These are phyloP conservation scores for Drosophila multiciliata DNA, from an alignment of 2,888 invertebrate species.

Conservation along the genomic window DNA sequence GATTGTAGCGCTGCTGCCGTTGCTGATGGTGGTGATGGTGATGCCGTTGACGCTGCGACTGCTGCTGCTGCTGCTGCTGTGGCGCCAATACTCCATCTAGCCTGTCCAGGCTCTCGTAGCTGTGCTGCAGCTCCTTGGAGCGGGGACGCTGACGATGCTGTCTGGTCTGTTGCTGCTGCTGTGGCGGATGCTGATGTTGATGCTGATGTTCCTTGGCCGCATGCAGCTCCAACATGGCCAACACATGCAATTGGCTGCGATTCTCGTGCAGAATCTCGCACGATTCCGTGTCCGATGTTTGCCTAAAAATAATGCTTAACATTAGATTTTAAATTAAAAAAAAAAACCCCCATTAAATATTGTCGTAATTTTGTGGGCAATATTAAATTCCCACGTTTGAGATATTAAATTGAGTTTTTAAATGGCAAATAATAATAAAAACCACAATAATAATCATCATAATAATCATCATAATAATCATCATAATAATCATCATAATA, in stretches of 20 bases:
- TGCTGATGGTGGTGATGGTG: conserved; percentile 69
- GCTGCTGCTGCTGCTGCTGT: conserved; percentile 51
- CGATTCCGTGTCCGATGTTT: conserved; percentile 85
- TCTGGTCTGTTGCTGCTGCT: conserved; percentile 78
- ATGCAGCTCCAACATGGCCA: conserved; percentile 78
- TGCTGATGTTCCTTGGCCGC: conserved; percentile 65
- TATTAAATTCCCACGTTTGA: not conserved
- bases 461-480: no score
- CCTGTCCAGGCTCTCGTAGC: conserved; percentile 83
- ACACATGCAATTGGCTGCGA: conserved; percentile 78
- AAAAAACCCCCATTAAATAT: not conserved
- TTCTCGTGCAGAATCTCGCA: conserved; percentile 85
- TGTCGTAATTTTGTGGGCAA: not conserved
- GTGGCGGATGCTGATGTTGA: conserved; percentile 81
- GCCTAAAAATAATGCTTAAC: conserved; percentile 67
- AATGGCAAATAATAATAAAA: not conserved
- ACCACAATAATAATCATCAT: not conserved
- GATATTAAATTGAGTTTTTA: not conserved
- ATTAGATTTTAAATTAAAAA: not conserved
- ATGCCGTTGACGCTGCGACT: conserved; percentile 29
- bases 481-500: no score
- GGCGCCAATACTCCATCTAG: conserved; percentile 62
- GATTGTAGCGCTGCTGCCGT: conserved; percentile 70
- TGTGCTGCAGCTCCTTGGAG: conserved; percentile 83
- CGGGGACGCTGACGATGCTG: conserved; percentile 82